These are phyloP conservation scores for Melanostigma gelatinosum DNA, from an alignment of 2,113 vertebrate species.

Conservation along the genomic window DNA sequence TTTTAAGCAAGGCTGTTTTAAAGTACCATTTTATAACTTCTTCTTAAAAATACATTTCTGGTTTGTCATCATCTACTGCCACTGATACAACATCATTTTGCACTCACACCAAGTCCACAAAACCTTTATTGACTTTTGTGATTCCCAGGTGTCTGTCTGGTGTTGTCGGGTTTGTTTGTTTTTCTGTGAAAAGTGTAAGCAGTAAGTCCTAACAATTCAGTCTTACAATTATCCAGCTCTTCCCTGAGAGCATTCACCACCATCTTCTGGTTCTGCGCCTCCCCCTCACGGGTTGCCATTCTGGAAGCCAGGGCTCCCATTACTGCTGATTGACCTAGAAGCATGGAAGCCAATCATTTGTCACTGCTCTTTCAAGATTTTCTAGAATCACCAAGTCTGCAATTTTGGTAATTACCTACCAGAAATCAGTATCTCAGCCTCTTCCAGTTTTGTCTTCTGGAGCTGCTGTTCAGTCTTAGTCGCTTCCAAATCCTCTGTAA, in stretches of 20 bases:
- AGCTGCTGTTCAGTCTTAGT: conserved; percentile 12
- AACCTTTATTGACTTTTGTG: no score
- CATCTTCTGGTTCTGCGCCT: not conserved
- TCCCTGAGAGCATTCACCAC: conserved; percentile 13
- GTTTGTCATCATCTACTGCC: not conserved
- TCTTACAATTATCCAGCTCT: conserved; percentile 23
- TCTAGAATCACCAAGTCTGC: conserved; percentile 22
- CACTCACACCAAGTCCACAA: no score
- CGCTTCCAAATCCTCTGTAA: conserved; percentile 19
- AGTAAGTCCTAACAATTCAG: conserved; percentile 4
- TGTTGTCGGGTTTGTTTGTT: not conserved
- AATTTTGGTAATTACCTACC: conserved; percentile 33
- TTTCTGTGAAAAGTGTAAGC: not conserved
- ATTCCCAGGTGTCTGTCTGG: not conserved
- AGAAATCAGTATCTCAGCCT: conserved; percentile 30
- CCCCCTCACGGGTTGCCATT: conserved; percentile 31
- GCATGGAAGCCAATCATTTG: conserved; percentile 32
- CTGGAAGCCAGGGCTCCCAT: conserved; percentile 29
- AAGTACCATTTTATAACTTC: not conserved
- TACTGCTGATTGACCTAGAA: conserved; percentile 15
- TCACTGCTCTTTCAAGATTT: conserved; percentile 23
- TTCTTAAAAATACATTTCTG: conserved; percentile 7
- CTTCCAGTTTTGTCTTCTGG: conserved; percentile 12
- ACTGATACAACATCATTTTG: no score
- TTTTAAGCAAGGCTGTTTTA: conserved; percentile 4